Conservation (phyloP, 1,140 invertebrate genomes). For the Tigriopus japonicus region DNA sequence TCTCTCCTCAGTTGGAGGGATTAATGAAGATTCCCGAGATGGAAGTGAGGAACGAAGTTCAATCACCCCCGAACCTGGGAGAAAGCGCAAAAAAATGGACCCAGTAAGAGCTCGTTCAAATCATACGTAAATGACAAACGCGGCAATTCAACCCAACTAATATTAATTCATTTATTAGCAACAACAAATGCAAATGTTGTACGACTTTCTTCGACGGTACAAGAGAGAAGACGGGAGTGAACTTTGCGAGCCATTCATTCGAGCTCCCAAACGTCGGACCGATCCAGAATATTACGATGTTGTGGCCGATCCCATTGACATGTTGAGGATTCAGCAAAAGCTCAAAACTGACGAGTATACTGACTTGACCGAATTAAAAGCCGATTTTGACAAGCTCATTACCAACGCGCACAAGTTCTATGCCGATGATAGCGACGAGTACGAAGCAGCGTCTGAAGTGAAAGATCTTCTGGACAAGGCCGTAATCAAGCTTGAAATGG, state of each 20-base stretch:
- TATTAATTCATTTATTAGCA: not conserved
- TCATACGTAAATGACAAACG: too few relatives aligned
- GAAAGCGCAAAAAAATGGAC: not conserved
- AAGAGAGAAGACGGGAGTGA: constrained; percentile 79
- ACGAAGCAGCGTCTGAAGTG: constrained; percentile 74
- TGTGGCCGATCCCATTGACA: constrained; percentile 77
- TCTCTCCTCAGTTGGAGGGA: too few relatives aligned
- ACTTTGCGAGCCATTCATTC: constrained; percentile 80
- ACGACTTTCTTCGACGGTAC: constrained; percentile 70
- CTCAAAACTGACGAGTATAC: constrained; percentile 85
- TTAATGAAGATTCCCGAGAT: not conserved
- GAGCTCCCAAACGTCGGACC: constrained; percentile 73
- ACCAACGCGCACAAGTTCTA: constrained; percentile 86
- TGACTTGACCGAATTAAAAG: constrained; percentile 64
- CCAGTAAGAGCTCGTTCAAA: not conserved
- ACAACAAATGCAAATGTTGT: constrained; percentile 49
- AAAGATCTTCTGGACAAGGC: constrained; percentile 57
- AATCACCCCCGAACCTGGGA: not conserved
- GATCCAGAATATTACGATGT: constrained; percentile 77
- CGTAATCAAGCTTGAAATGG: constrained; percentile 21
- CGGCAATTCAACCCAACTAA: not conserved
- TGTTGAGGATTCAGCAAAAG: constrained; percentile 85
- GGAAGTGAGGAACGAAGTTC: not conserved
- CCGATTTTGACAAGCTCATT: constrained; percentile 67
- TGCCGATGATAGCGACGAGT: constrained; percentile 55